Percentiles rank a stretch among this genome's conserved stretches.
These are phyloP conservation scores for Chamaea fasciata DNA, from an alignment of 2,113 vertebrate species.

Conservation along the genomic window DNA sequence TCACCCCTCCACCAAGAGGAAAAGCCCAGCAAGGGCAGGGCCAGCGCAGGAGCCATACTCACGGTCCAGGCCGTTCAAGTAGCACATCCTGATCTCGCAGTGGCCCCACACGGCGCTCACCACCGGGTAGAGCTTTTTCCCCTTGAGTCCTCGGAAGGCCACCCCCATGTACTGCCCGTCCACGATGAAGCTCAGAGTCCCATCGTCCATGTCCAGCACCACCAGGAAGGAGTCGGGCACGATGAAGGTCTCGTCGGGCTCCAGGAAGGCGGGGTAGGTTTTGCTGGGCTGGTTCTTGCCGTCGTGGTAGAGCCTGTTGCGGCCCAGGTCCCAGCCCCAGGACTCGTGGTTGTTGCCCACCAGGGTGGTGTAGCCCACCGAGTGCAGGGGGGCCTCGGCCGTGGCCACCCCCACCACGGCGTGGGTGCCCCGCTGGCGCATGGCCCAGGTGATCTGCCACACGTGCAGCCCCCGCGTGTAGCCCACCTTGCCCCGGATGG, in stretches of 20 bases:
- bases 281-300: conserved; percentile 94
- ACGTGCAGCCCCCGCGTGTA: conserved; percentile 94
- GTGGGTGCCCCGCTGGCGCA: conserved; percentile 93
- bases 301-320: conserved; percentile 96
- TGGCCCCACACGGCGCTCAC: conserved; percentile 99
- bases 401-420: conserved; percentile 94
- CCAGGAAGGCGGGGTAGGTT: conserved; percentile 90
- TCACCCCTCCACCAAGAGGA: rapidly evolving
- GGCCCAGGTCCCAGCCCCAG: conserved; percentile 98
- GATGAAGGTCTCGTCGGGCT: conserved; percentile 92
- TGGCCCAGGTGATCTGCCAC: conserved; percentile 98
- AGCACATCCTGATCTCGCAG: conserved; percentile 98
- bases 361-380: conserved; percentile 92
- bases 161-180: conserved; percentile 97
- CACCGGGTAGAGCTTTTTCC: conserved; percentile 94
- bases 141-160: conserved; percentile 94
- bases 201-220: conserved; percentile 97
- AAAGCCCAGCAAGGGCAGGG: too few species aligned
- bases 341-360: conserved; percentile 94
- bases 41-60: conserved; percentile 70
- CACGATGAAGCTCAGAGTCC: conserved; percentile 94
- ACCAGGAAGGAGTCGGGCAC: conserved; percentile 96
- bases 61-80: conserved; percentile 99
- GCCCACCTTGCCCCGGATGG: conserved; percentile 89
- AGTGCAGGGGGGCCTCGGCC: conserved; percentile 88